A percentile compares a stretch with the other conserved stretches of the same genome.
phyloP scores from a whole-genome alignment of 2,113 vertebrate genomes.

The Tricholaema leucomelas region DNA sequence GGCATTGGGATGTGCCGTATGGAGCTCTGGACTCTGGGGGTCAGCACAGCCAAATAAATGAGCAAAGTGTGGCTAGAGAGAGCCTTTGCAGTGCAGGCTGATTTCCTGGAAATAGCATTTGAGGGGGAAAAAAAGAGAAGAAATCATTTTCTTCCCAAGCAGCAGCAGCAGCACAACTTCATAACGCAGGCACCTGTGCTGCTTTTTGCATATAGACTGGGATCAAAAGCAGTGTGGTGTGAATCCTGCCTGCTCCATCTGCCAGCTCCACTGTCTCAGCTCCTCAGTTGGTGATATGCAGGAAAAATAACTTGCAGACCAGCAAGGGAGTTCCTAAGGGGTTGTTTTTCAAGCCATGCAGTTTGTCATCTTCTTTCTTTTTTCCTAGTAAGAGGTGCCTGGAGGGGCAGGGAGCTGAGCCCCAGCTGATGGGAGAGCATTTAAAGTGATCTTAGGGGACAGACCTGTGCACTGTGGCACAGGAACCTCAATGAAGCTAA shows the following conservation, averaged over 20 bases:
- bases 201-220: not conserved
- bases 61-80: fast-evolving
- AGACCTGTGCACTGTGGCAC: not conserved
- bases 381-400: not conserved
- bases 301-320: not conserved
- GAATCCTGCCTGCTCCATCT: not conserved
- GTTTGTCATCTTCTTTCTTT: not conserved
- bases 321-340: not conserved
- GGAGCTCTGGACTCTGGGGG: conserved; percentile 47
- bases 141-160: not conserved
- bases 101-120: not conserved
- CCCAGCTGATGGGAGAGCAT: not conserved
- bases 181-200: not conserved
- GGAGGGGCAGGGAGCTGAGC: not conserved
- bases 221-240: not conserved
- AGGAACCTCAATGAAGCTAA: not conserved
- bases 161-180: not conserved
- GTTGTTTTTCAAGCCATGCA: fast-evolving
- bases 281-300: fast-evolving
- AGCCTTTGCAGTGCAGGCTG: not conserved
- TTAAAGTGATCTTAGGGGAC: not conserved
- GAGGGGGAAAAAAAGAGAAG: too few relatives aligned
- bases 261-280: not conserved
- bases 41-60: conserved; percentile 67
- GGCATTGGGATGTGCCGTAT: not conserved